Percentiles rank a stretch among this genome's conserved stretches.
Conservation (phyloP, 2,888 invertebrate genomes). For the Lithophane ornitopus region DNA sequence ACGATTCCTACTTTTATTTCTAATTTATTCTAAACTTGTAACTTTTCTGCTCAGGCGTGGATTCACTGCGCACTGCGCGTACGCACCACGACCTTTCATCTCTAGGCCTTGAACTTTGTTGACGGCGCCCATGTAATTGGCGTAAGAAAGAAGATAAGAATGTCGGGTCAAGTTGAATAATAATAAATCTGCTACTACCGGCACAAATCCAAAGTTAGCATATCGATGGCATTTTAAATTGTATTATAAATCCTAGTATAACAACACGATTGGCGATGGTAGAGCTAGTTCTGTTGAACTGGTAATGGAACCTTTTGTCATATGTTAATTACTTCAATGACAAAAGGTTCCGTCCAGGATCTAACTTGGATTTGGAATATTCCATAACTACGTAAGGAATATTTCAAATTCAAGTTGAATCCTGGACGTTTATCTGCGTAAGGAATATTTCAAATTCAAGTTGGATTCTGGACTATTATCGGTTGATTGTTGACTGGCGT, state of each 20-base stretch:
- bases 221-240: neutral
- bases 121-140: slow-evolving; percentile 28
- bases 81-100: slow-evolving; percentile 40
- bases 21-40: neutral
- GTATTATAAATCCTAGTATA: neutral
- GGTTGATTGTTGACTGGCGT: neutral
- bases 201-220: neutral
- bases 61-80: slow-evolving; percentile 33
- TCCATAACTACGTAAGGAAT: no score
- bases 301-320: no score
- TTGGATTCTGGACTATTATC: neutral
- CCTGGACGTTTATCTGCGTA: no score
- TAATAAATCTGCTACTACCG: slow-evolving; percentile 10
- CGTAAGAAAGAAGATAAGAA: slow-evolving; percentile 35
- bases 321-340: no score
- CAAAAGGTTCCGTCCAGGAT: no score
- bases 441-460: neutral
- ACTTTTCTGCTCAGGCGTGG: slow-evolving; percentile 15
- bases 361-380: no score
- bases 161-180: slow-evolving; percentile 34
- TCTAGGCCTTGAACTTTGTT: slow-evolving; percentile 53
- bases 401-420: no score
- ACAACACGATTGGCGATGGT: neutral
- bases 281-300: neutral
- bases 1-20: neutral